Conservation (phyloP, 2,888 invertebrate species). For the Podabrus alpinus region DNA sequence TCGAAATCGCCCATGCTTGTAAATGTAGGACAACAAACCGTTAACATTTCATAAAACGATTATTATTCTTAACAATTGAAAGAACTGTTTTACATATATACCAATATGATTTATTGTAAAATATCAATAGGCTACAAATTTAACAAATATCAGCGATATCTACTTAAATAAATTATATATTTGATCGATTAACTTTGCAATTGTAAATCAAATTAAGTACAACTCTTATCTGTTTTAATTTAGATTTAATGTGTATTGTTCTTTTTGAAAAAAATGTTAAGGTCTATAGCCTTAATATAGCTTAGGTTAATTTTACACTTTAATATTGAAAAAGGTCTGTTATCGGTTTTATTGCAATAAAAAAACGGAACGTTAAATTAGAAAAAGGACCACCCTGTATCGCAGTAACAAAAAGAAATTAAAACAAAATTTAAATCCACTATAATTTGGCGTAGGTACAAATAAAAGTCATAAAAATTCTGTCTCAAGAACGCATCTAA, state of each 20-base stretch:
- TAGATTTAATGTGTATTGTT: not conserved
- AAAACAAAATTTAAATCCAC: not conserved
- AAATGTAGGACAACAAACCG: conserved; percentile 24
- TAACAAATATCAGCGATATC: not conserved
- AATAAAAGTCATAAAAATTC: not conserved
- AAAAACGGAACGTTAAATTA: not conserved
- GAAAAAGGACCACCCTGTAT: not conserved
- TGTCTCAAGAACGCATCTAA: conserved; percentile 4
- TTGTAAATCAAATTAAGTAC: conserved; percentile 5
- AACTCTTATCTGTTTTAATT: not conserved
- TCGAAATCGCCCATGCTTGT: conserved; percentile 15
- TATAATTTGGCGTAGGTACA: not conserved
- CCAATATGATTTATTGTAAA: not conserved
- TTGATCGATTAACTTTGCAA: conserved; percentile 5
- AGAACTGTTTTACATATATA: conserved; percentile 5
- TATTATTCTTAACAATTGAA: conserved; percentile 15
- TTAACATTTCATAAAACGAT: conserved; percentile 19
- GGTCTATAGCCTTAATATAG: not conserved
- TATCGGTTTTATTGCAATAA: not conserved
- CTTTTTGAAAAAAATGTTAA: not conserved
- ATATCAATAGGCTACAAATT: not conserved
- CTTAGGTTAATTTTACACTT: not conserved
- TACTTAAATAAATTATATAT: not conserved
- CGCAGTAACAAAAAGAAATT: not conserved
- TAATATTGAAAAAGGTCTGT: not conserved